phyloP scores from a whole-genome alignment of 2,888 invertebrate species.

The Polyploca ridens region DNA sequence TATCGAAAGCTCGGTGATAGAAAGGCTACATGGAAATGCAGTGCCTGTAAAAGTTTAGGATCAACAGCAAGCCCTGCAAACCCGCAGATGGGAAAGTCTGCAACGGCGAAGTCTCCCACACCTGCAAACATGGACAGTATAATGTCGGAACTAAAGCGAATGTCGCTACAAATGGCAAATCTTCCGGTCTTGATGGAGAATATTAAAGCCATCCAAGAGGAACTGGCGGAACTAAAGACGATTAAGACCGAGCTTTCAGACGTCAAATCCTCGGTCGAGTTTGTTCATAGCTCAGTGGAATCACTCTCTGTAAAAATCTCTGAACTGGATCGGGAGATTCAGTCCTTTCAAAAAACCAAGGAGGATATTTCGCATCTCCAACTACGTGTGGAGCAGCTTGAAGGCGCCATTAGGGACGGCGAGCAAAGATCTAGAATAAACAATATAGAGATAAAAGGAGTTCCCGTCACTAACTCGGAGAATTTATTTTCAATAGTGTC shows the following conservation, averaged over 20 bases:
- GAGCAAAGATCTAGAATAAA: constrained; percentile 18
- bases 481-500: too few relatives aligned
- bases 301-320: not conserved
- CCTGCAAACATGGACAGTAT: too few relatives aligned
- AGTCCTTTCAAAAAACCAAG: constrained; percentile 11
- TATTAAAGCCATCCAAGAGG: too few relatives aligned
- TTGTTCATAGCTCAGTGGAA: constrained; percentile 6
- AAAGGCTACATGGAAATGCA: too few relatives aligned
- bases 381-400: not conserved
- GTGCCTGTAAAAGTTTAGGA: too few relatives aligned
- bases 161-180: too few relatives aligned
- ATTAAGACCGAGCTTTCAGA: not conserved
- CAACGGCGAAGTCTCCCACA: too few relatives aligned
- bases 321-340: constrained; percentile 12
- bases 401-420: not conserved
- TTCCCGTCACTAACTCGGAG: constrained; percentile 15
- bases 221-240: not conserved
- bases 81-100: too few relatives aligned
- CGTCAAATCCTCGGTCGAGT: constrained; percentile 7
- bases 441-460: constrained; percentile 11
- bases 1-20: too few relatives aligned
- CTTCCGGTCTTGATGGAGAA: too few relatives aligned
- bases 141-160: too few relatives aligned
- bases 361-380: constrained; percentile 4
- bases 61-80: too few relatives aligned